phyloP scores from a whole-genome alignment of 2,888 invertebrate species.

The Mythimna pallens region DNA sequence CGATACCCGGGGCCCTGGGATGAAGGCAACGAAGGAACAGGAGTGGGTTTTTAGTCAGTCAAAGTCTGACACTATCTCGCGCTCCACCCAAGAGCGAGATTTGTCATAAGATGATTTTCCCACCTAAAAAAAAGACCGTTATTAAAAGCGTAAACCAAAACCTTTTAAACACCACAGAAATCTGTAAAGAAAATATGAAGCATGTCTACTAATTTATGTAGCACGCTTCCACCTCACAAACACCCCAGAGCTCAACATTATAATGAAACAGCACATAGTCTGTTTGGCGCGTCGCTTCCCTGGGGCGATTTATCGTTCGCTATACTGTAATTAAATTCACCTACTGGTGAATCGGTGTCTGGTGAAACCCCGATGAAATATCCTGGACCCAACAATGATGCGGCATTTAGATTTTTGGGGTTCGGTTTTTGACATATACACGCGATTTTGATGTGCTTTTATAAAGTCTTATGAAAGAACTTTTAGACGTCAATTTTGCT shows the following conservation, averaged over 20 bases:
- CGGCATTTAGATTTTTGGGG: not conserved
- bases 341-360: constrained; percentile 36
- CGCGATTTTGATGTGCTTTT: not conserved
- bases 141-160: not conserved
- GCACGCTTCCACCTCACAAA: constrained; percentile 29
- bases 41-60: too few relatives aligned
- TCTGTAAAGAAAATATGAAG: constrained; percentile 9
- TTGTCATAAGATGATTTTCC: too few relatives aligned
- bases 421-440: not conserved
- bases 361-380: constrained; percentile 58
- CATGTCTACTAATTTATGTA: constrained; percentile 47
- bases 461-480: not conserved
- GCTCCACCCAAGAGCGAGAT: too few relatives aligned
- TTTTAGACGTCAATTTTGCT: not conserved
- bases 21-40: too few relatives aligned
- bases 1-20: too few relatives aligned
- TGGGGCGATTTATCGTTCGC: constrained; percentile 68
- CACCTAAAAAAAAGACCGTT: too few relatives aligned
- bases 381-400: constrained; percentile 51
- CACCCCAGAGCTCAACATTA: constrained; percentile 52
- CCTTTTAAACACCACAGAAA: not conserved
- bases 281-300: constrained; percentile 54
- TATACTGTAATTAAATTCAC: constrained; percentile 76
- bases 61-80: too few relatives aligned
- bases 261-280: constrained; percentile 56